Evolutionary conservation across 2,113 vertebrate genomes (phyloP).

Genomic region (Pitta sordida): DNA sequence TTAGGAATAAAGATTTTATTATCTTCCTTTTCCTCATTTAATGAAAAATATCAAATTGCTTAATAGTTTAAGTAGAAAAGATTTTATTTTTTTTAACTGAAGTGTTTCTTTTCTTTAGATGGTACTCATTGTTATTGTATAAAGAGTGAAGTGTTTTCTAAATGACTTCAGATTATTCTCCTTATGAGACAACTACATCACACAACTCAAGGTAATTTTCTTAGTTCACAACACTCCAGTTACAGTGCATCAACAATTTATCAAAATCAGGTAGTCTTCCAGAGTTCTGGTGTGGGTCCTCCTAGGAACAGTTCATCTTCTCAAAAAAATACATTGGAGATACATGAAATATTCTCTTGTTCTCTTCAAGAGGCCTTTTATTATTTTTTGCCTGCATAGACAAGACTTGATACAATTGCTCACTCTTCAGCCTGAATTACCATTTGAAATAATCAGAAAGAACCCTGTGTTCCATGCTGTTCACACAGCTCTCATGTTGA

Average conservation of each 20-base stretch:
- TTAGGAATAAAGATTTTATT: background rate
- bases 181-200: background rate
- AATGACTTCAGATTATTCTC: background rate
- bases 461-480: background rate
- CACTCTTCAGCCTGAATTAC: background rate
- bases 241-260: background rate
- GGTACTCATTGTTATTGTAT: background rate
- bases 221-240: background rate
- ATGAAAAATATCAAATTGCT: background rate
- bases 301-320: background rate
- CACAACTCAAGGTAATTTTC: background rate
- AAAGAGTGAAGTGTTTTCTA: background rate
- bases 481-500: background rate
- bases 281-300: background rate
- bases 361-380: background rate
- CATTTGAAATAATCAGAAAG: background rate
- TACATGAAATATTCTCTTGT: background rate
- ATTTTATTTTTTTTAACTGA: background rate
- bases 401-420: background rate
- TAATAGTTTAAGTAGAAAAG: background rate
- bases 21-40: background rate
- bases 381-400: background rate
- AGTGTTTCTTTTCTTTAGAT: background rate
- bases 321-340: background rate
- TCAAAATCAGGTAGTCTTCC: background rate